phyloP scores from a whole-genome alignment of 2,888 invertebrate genomes.

The Ernsta delagoae region DNA sequence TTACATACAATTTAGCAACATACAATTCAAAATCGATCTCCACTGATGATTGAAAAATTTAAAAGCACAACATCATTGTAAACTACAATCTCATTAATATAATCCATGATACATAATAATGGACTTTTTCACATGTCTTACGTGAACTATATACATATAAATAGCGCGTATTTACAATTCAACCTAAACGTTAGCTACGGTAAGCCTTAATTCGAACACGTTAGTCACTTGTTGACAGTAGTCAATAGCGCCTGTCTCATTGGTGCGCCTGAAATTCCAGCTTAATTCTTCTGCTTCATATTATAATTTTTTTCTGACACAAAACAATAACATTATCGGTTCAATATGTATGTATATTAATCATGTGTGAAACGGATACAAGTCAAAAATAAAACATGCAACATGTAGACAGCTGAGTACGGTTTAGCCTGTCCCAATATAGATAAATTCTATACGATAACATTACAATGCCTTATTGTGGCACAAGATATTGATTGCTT shows the following conservation, averaged over 20 bases:
- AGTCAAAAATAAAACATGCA: conserved; percentile 10
- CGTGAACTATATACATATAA: too few species aligned
- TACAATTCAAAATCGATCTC: too few species aligned
- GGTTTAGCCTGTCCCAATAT: neutral
- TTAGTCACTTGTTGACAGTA: neutral
- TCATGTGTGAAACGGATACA: conserved; percentile 33
- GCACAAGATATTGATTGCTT: too few species aligned
- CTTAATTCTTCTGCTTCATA: neutral
- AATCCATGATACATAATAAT: too few species aligned
- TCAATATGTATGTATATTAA: conserved; percentile 17
- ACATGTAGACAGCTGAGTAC: conserved; percentile 6
- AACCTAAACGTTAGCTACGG: too few species aligned
- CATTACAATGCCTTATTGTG: neutral
- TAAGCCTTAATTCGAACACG: too few species aligned
- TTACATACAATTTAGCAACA: neutral
- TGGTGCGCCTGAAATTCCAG: neutral
- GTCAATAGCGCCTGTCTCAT: neutral
- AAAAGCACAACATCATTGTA: too few species aligned
- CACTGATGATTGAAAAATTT: too few species aligned
- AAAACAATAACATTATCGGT: conserved; percentile 25
- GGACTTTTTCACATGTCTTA: too few species aligned
- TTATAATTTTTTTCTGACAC: conserved; percentile 6
- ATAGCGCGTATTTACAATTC: too few species aligned
- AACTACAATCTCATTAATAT: too few species aligned
- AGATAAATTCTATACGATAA: conserved; percentile 14